A percentile compares a stretch with the other conserved stretches of the same genome.
Evolutionary conservation across 1,140 invertebrate genomes (phyloP).

Genomic region (Latrodectus geometricus): DNA sequence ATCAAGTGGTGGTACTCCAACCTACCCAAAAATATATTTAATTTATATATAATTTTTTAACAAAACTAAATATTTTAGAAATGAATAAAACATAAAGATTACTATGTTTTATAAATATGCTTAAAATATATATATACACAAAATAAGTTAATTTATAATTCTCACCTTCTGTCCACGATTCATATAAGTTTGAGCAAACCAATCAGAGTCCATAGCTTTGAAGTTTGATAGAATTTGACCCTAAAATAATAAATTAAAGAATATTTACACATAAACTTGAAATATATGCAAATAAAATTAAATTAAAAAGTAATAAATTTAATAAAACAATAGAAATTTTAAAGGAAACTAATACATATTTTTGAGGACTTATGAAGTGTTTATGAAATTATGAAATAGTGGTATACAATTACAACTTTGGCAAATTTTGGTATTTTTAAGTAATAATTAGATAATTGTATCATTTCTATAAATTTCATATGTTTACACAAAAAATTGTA

Average conservation of each 20-base stretch:
- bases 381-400: no score
- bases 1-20: constrained; percentile 86
- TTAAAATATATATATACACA: background rate
- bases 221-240: constrained; percentile 98
- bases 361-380: no score
- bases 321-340: no score
- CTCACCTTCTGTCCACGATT: constrained; percentile 77
- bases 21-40: constrained; percentile 66
- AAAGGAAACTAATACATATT: no score
- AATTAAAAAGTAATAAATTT: no score
- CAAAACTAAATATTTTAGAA: background rate
- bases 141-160: background rate
- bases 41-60: no score
- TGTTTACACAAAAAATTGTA: no score
- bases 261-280: background rate
- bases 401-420: no score
- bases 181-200: constrained; percentile 93
- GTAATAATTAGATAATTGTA: no score
- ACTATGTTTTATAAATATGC: background rate
- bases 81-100: background rate
- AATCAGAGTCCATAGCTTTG: constrained; percentile 97
- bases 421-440: no score
- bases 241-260: constrained; percentile 69
- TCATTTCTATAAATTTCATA: no score
- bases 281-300: no score